Percentiles rank a stretch among this genome's conserved stretches.
These are phyloP conservation scores for Crotalus viridis DNA, from an alignment of 2,113 vertebrate genomes.

Conservation along the genomic window DNA sequence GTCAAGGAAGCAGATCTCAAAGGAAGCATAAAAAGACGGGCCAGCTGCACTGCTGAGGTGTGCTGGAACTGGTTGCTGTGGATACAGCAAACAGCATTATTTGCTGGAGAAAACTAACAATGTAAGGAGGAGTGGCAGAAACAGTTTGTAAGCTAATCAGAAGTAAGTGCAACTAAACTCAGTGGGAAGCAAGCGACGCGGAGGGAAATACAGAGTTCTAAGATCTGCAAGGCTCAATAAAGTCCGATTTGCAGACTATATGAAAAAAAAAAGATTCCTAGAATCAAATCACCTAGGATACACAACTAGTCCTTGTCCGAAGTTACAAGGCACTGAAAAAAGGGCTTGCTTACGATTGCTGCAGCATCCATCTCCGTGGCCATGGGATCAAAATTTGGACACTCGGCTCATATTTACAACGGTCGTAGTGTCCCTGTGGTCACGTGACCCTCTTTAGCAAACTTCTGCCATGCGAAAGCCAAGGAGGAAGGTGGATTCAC, in stretches of 20 bases:
- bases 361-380: not conserved
- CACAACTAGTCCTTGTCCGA: not conserved
- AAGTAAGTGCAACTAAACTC: not conserved
- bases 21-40: not conserved
- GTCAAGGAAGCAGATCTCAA: not conserved
- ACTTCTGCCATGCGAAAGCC: not conserved
- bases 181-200: not conserved
- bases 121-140: not conserved
- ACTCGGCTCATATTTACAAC: not conserved
- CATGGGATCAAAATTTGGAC: too few relatives aligned
- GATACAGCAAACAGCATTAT: conserved; percentile 20
- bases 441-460: not conserved
- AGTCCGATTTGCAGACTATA: not conserved
- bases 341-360: not conserved
- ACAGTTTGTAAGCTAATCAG: not conserved
- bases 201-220: not conserved
- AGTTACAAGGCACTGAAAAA: not conserved
- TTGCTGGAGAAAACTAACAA: not conserved
- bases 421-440: not conserved
- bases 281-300: not conserved
- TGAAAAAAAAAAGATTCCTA: not conserved
- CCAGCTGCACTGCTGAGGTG: not conserved
- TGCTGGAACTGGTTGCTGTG: not conserved
- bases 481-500: not conserved
- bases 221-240: not conserved